A percentile compares a stretch with the other conserved stretches of the same genome.
These are phyloP conservation scores for Guaruba guarouba DNA, from an alignment of 2,113 vertebrate genomes.

Conservation along the genomic window DNA sequence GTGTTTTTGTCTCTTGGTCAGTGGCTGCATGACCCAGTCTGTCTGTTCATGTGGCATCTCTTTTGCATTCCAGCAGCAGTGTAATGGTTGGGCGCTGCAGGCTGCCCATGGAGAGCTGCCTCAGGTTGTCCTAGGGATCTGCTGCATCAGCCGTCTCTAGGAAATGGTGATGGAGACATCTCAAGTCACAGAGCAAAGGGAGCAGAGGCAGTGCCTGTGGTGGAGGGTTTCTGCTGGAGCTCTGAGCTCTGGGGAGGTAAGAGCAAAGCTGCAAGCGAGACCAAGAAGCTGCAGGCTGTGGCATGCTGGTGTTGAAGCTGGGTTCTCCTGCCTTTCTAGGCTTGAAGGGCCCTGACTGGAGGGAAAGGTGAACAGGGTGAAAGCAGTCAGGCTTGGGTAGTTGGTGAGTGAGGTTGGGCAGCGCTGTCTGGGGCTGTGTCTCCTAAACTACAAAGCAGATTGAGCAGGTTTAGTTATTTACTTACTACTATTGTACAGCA, in stretches of 20 bases:
- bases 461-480: not conserved
- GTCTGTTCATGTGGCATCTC: fast-evolving
- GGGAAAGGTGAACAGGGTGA: not conserved
- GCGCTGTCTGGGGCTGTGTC: not conserved
- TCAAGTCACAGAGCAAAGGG: not conserved
- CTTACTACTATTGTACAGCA: not conserved
- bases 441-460: not conserved
- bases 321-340: not conserved
- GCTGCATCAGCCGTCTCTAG: not conserved
- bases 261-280: not conserved
- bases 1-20: not conserved
- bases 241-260: not conserved
- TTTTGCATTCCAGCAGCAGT: not conserved
- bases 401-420: not conserved
- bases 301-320: not conserved
- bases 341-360: not conserved
- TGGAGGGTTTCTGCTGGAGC: not conserved
- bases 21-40: not conserved
- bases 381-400: not conserved
- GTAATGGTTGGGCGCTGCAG: fast-evolving
- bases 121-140: not conserved
- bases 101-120: fast-evolving
- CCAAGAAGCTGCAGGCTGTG: not conserved
- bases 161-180: fast-evolving
- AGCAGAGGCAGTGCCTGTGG: not conserved